Evolutionary conservation across 2,797 vertebrate species (phyloP), one percentile per base, ranked within the genome.

Genomic region (Falco berigora): DNA sequence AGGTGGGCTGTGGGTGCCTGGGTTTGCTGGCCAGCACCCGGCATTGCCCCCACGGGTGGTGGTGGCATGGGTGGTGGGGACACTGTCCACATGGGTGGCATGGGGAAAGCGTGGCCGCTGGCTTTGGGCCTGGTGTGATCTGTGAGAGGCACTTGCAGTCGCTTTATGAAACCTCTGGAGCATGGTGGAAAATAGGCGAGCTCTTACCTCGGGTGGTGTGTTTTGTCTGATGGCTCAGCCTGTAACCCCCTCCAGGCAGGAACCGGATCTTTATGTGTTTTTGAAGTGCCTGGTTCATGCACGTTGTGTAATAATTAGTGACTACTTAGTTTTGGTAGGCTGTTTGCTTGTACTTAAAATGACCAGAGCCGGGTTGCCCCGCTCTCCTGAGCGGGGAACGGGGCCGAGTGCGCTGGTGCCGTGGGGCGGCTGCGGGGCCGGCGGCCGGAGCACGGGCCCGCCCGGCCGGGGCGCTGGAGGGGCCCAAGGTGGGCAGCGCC

Each of bases 191-290:
- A 63, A 42, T 0, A 6, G n/a, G 14, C 22, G n/a, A 55, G 38
- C 32, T 74, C 32, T 88, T 88, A 36, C 88, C 87, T 83, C 24
- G 19, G 59, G 27, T 59, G 78, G 5, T 79, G 90, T 69, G 89
- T 56, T 56, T 12, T 71, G 75, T 38, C 67, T 30, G 76, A 8
- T 32, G 92, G 44, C n/a, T 69, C 58, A 24, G 78, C n/a, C 30
- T 17, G 22, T 83, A 79, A 89, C 71, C 68, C 85, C 78, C 93
- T 77, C 64, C 9, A 87, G 84, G 64, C 92, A 91, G 79, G 64
- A 61, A 63, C 75, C 6, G 24, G 40, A 14, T 52, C 84, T 82
- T 79, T 91, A 12, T 21, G 81, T 44, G 84, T 72, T 75, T 83
- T 64, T 72, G 85, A 86, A 92, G 92, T n/a, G 75, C 82, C 49